These are phyloP conservation scores for Melipona quadrifasciata DNA, from an alignment of 1,140 invertebrate genomes.

Conservation along the genomic window DNA sequence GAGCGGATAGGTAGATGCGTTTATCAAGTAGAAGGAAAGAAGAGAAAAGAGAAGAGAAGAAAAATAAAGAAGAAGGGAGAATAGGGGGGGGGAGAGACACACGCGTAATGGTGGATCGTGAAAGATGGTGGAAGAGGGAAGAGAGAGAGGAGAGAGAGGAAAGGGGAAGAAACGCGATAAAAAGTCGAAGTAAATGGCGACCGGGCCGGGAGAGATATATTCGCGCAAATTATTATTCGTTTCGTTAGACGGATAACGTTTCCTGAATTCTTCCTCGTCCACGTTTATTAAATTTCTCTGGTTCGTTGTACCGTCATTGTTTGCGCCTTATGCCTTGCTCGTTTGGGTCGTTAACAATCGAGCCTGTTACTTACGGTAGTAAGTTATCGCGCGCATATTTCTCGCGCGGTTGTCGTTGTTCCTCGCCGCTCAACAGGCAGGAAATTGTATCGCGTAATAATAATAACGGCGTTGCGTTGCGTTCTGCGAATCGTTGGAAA, in stretches of 20 bases:
- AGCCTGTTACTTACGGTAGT: neutral
- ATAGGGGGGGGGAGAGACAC: neutral
- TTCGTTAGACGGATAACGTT: conserved; percentile 18
- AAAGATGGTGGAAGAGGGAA: neutral
- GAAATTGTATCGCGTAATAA: neutral
- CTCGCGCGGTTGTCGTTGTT: neutral
- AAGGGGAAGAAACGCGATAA: neutral
- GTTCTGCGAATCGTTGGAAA: neutral
- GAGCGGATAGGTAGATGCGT: conserved; percentile 52
- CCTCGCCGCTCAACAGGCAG: neutral
- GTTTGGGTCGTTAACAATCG: neutral
- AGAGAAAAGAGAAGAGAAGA: neutral
- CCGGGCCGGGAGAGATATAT: neutral
- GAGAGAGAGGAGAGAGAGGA: neutral
- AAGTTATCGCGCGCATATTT: neutral
- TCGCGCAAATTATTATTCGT: conserved; percentile 8
- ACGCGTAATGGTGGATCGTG: neutral
- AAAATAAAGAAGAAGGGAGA: too few species aligned
- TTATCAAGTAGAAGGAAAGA: conserved; percentile 54
- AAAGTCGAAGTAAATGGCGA: neutral
- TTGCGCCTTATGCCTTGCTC: neutral
- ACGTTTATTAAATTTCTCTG: neutral
- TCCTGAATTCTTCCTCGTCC: neutral
- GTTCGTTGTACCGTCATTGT: neutral
- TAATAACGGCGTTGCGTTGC: neutral